Evolutionary conservation across 2,113 vertebrate species (phyloP).

Genomic region (Erythrolamprus reginae): DNA sequence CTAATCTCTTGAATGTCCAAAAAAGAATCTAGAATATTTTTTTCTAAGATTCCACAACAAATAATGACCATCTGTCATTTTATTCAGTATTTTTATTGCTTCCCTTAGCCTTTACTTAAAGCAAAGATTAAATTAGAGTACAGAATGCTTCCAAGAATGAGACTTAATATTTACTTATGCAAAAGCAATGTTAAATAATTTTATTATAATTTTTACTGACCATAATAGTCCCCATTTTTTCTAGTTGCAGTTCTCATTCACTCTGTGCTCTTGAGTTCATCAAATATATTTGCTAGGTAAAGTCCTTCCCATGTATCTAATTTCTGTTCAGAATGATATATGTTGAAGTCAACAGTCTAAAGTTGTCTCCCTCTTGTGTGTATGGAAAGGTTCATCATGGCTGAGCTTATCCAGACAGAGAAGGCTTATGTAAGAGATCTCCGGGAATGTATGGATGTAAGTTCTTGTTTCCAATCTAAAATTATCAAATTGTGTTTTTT

Average conservation of each 20-base stretch:
- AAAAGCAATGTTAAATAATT: background rate
- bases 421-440: slow-evolving; percentile 97
- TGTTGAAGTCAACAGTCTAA: background rate
- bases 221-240: background rate
- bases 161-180: background rate
- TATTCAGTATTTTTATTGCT: too few relatives aligned
- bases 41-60: background rate
- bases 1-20: background rate
- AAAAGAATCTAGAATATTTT: background rate
- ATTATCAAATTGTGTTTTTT: background rate
- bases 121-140: background rate
- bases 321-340: too few relatives aligned
- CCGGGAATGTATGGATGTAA: slow-evolving; percentile 97
- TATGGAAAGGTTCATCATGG: slow-evolving; percentile 92
- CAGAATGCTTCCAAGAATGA: background rate
- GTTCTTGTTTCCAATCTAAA: slow-evolving; percentile 51
- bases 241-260: background rate
- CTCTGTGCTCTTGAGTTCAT: background rate
- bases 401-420: slow-evolving; percentile 97
- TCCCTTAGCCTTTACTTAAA: background rate
- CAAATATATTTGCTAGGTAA: background rate
- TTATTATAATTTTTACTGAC: background rate
- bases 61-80: background rate
- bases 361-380: background rate
- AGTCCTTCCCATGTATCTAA: background rate